A percentile compares a stretch with the other conserved stretches of the same genome.
These are phyloP conservation scores for Rhineura floridana DNA, from an alignment of 2,113 vertebrate species.

Conservation along the genomic window DNA sequence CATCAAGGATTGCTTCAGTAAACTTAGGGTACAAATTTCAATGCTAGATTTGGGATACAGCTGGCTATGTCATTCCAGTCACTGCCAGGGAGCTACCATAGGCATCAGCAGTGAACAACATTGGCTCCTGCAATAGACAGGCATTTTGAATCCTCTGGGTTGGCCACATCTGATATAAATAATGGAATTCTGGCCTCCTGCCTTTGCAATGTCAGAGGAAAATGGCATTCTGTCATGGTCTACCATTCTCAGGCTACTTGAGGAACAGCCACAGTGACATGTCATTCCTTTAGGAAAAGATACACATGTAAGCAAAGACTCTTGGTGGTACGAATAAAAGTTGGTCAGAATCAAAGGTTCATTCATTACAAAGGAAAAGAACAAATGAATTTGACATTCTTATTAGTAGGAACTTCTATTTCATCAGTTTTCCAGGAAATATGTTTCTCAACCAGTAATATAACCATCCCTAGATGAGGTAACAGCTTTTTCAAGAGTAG, in stretches of 20 bases:
- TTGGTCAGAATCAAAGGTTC: too few species aligned
- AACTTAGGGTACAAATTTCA: neutral
- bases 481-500: neutral
- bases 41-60: neutral
- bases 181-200: neutral
- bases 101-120: neutral
- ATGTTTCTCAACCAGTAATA: neutral
- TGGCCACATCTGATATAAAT: neutral
- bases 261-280: too few species aligned
- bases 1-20: constrained; percentile 10
- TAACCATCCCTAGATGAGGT: neutral
- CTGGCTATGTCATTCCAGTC: neutral
- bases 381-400: too few species aligned
- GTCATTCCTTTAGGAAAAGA: too few species aligned
- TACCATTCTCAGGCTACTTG: too few species aligned
- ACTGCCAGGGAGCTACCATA: neutral
- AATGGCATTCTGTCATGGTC: neutral
- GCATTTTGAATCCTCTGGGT: neutral
- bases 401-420: neutral
- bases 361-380: too few species aligned
- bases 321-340: too few species aligned
- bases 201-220: neutral
- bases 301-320: too few species aligned
- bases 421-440: neutral
- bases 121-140: neutral